Conservation (phyloP, 2,888 invertebrate genomes). For the Polydrusus tereticollis region DNA sequence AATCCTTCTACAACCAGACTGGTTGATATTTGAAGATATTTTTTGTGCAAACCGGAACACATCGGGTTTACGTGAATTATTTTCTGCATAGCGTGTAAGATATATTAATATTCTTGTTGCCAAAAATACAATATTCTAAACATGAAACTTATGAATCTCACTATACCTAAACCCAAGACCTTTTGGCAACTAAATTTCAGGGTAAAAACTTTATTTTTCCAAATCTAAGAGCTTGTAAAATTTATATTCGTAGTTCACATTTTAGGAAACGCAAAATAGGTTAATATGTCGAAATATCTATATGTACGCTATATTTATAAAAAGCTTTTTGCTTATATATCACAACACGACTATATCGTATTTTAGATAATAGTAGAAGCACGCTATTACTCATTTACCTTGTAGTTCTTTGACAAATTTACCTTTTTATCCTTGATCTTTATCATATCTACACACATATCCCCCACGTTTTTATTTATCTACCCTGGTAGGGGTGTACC, state of each 20-base stretch:
- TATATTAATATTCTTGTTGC: conserved; percentile 34
- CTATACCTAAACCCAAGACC: conserved; percentile 22
- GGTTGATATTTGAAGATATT: no score
- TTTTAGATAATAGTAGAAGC: conserved; percentile 62
- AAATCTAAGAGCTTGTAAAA: conserved; percentile 42
- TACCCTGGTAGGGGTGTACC: conserved; percentile 26
- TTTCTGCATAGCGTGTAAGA: background rate
- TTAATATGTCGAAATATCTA: conserved; percentile 60
- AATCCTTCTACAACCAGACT: no score
- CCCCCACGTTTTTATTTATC: conserved; percentile 41
- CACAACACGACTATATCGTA: conserved; percentile 67
- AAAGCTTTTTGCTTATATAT: conserved; percentile 67
- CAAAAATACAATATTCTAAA: conserved; percentile 47
- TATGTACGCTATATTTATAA: conserved; percentile 64
- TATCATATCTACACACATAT: conserved; percentile 59
- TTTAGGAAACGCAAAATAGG: conserved; percentile 53
- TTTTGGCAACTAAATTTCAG: conserved; percentile 61
- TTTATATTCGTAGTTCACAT: conserved; percentile 50
- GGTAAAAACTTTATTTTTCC: conserved; percentile 59
- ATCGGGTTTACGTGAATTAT: background rate
- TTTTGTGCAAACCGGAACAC: no score
- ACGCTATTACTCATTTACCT: conserved; percentile 63
- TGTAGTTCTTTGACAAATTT: conserved; percentile 34
- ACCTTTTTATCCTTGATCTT: conserved; percentile 50
- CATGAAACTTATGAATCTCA: conserved; percentile 49